These are phyloP conservation scores for Nipponacmea schrenckii DNA, from an alignment of 2,888 invertebrate species.

Conservation along the genomic window DNA sequence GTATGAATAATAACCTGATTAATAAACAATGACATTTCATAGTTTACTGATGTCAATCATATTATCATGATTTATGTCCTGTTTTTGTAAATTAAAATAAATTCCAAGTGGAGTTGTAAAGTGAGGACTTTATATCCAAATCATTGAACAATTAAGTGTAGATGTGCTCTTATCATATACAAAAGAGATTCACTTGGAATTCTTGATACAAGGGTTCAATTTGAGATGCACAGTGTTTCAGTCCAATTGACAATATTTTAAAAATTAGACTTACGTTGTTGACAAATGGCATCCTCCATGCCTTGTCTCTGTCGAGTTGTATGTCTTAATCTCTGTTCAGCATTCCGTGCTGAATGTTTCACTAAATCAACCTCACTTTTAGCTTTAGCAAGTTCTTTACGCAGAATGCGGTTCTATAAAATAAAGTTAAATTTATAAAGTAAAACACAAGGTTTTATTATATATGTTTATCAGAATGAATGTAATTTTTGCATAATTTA, in stretches of 20 bases:
- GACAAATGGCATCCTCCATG: constrained; percentile 49
- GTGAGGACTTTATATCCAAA: too few relatives aligned
- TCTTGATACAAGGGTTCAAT: too few relatives aligned
- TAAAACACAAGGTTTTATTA: background rate
- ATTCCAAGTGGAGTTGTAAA: too few relatives aligned
- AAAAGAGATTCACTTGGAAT: too few relatives aligned
- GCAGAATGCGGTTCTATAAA: constrained; percentile 35
- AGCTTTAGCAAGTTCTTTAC: constrained; percentile 26
- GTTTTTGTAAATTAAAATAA: too few relatives aligned
- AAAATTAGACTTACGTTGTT: constrained; percentile 43
- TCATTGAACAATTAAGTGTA: too few relatives aligned
- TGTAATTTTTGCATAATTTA: background rate
- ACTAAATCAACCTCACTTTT: constrained; percentile 36
- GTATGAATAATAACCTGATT: too few relatives aligned
- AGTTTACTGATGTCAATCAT: too few relatives aligned
- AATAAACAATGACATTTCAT: too few relatives aligned
- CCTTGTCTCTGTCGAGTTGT: constrained; percentile 38
- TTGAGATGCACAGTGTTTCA: too few relatives aligned
- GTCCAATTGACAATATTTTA: background rate
- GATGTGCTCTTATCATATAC: too few relatives aligned
- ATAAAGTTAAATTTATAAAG: background rate
- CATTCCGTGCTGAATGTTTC: constrained; percentile 37
- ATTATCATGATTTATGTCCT: too few relatives aligned
- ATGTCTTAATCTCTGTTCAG: constrained; percentile 40
- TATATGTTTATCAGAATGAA: background rate